Evolutionary conservation across 2,113 vertebrate genomes (phyloP), one percentile per base, ranked within the genome.

Genomic region (Thamnaconus septentrionalis): DNA sequence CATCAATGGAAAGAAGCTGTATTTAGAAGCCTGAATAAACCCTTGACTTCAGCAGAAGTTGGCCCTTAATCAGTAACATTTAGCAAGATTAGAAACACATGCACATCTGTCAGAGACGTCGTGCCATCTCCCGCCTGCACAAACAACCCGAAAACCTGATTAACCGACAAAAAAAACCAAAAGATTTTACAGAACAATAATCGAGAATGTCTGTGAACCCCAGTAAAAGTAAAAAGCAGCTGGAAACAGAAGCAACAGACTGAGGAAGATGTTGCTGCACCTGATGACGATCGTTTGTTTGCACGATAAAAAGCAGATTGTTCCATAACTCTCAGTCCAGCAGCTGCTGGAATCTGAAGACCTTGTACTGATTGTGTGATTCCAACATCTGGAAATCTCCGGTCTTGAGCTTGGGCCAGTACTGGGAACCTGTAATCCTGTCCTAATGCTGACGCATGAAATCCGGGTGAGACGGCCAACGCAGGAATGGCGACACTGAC

Each of bases 371-470:
- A 46, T 79, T 75, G 79, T 71, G 67, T 74, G 76, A 86, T 44
- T 76, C 53, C 61, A 69, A 73, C 71, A 71, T 76, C 73, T 83
- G 83, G 80, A 79, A 59, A 59, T 61, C 63, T 68, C 66, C 61
- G 60, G 76, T 66, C 71, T 56, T 52, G 72, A 77, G 56, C 44
- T 48, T 60, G 64, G 56, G 62, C 64, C 71, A 76, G 56, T 5
- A 42, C 59, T 41, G 11, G 61, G 59, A 74, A 53, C 53, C 47
- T 46, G 64, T 43, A 9, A 57, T 76, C 50, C 59, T 64, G 56
- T 42, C 64, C 59, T 31, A 73, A 66, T 39, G 48, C 56, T 69
- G 60, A 76, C 58, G 69, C 68, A 69, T 72, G 73, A 75, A 81
- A 80, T 70, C 73, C 60, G 50, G 44, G 71, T 43, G 64, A 53